Conservation (phyloP, 2,888 invertebrate genomes). For the Pammene fasciana region DNA sequence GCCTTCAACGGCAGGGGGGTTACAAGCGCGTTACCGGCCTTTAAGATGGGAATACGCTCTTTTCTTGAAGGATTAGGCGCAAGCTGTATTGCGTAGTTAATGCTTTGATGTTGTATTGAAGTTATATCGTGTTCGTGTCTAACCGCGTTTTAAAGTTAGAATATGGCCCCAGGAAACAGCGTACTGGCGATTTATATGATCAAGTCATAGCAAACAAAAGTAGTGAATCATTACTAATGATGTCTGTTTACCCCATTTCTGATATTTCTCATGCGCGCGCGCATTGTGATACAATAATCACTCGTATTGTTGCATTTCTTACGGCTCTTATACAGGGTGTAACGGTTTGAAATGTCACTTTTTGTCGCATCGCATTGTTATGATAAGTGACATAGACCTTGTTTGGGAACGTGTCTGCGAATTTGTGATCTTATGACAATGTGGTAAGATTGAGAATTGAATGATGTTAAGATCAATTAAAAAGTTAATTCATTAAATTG, state of each 20-base stretch:
- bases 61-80: no score
- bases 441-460: background rate
- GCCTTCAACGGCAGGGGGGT: no score
- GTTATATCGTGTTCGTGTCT: no score
- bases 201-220: no score
- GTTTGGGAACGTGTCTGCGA: background rate
- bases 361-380: conserved; percentile 33
- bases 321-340: conserved; percentile 7
- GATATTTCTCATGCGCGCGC: conserved; percentile 17
- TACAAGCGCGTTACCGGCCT: no score
- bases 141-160: no score
- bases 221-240: background rate
- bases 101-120: no score
- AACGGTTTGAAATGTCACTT: conserved; percentile 27
- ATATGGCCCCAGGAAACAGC: no score
- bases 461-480: background rate
- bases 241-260: conserved; percentile 10
- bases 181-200: no score
- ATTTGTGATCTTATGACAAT: background rate
- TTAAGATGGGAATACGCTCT: no score
- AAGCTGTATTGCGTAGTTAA: no score
- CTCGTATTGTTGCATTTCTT: conserved; percentile 36
- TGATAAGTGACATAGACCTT: conserved; percentile 40
- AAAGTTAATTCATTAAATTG: background rate
- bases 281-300: conserved; percentile 32